Evolutionary conservation across 2,113 vertebrate genomes (phyloP).

Genomic region (Mohoua ochrocephala): DNA sequence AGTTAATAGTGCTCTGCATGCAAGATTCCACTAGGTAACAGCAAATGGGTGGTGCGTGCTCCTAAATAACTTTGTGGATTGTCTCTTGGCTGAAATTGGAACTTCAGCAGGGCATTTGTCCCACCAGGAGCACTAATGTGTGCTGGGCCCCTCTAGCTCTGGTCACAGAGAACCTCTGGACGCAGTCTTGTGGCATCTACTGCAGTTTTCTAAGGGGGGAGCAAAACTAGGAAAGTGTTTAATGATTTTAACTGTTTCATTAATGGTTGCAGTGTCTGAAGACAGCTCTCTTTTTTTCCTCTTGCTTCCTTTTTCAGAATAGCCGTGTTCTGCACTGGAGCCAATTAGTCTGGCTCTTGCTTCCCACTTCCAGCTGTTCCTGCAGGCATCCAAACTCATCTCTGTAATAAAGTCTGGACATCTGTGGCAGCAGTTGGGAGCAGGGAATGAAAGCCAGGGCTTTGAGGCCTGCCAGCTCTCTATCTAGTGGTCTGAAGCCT

Average conservation of each 20-base stretch:
- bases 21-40: not conserved
- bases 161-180: not conserved
- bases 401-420: not conserved
- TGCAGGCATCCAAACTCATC: not conserved
- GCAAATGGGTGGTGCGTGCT: not conserved
- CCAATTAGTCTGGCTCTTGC: not conserved
- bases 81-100: not conserved
- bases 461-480: not conserved
- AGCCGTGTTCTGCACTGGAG: not conserved
- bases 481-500: not conserved
- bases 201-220: not conserved
- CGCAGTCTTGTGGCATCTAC: not conserved
- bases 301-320: not conserved
- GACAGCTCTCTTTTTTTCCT: not conserved
- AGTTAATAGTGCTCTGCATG: not conserved
- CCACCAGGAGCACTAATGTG: accelerated
- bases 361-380: conserved; percentile 8
- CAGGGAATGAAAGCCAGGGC: not conserved
- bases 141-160: not conserved
- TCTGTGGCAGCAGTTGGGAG: not conserved
- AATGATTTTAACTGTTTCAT: not conserved
- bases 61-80: not conserved
- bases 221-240: not conserved
- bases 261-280: not conserved
- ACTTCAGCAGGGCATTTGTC: not conserved